A percentile compares a stretch with the other conserved stretches of the same genome.
phyloP scores from a whole-genome alignment of 2,113 vertebrate genomes.

The Anas platyrhynchos region DNA sequence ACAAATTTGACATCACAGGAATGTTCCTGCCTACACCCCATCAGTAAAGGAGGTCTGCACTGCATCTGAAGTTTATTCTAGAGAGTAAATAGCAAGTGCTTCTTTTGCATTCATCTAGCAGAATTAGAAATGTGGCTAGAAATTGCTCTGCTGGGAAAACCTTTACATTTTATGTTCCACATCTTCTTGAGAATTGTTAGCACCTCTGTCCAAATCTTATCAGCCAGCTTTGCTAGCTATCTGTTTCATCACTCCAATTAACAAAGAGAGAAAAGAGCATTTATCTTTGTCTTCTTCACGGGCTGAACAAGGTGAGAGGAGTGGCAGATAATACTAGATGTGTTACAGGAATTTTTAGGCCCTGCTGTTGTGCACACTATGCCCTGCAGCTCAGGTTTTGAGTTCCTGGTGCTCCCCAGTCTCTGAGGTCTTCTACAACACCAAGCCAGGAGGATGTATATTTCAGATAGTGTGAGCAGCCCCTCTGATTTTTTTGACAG shows the following conservation, averaged over 20 bases:
- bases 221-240: slow-evolving; percentile 24
- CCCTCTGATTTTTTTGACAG: not conserved
- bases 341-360: not conserved
- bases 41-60: not conserved
- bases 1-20: not conserved
- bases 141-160: slow-evolving; percentile 49
- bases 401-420: not conserved
- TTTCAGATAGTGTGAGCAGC: not conserved
- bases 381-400: not conserved
- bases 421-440: not conserved
- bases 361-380: not conserved
- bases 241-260: slow-evolving; percentile 20
- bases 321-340: not conserved
- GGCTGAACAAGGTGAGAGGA: not conserved
- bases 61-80: not conserved
- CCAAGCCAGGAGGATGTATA: not conserved
- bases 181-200: slow-evolving; percentile 38
- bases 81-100: slow-evolving; percentile 6
- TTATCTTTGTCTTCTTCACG: slow-evolving; percentile 8
- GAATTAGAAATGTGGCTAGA: slow-evolving; percentile 48
- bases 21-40: not conserved
- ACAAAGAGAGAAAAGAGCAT: slow-evolving; percentile 25
- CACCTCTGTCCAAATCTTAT: slow-evolving; percentile 49
- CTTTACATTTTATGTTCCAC: slow-evolving; percentile 53
- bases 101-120: slow-evolving; percentile 11